Evolutionary conservation across 2,797 vertebrate genomes (phyloP).

Genomic region (Potorous gilbertii): DNA sequence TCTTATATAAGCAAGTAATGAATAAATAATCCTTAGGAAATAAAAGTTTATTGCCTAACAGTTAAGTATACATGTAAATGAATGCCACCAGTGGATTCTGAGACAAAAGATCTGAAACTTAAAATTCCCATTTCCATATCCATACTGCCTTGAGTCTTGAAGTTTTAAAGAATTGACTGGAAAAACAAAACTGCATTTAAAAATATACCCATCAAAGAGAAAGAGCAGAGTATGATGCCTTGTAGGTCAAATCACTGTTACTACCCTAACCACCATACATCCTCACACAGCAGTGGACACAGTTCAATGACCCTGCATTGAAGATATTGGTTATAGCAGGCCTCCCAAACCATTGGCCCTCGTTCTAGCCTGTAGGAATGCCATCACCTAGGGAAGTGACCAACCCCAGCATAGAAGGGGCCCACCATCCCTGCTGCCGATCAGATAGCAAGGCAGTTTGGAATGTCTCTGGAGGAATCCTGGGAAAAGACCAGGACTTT

Average conservation of each 20-base stretch:
- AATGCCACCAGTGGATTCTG: background rate
- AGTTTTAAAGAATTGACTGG: background rate
- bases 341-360: background rate
- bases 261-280: background rate
- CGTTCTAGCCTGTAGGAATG: background rate
- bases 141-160: background rate
- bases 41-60: background rate
- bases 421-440: background rate
- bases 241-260: background rate
- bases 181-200: background rate
- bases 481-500: background rate
- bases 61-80: background rate
- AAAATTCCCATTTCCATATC: background rate
- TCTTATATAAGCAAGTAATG: slow-evolving; percentile 1
- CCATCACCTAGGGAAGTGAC: background rate
- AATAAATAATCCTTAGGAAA: background rate
- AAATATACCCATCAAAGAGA: background rate
- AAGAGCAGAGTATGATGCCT: background rate
- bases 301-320: background rate
- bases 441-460: background rate
- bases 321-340: background rate
- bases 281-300: background rate
- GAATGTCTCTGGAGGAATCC: background rate
- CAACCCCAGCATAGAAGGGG: background rate
- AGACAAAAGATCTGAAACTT: background rate